These are phyloP conservation scores for Scomber japonicus DNA, from an alignment of 2,113 vertebrate genomes.

Conservation along the genomic window DNA sequence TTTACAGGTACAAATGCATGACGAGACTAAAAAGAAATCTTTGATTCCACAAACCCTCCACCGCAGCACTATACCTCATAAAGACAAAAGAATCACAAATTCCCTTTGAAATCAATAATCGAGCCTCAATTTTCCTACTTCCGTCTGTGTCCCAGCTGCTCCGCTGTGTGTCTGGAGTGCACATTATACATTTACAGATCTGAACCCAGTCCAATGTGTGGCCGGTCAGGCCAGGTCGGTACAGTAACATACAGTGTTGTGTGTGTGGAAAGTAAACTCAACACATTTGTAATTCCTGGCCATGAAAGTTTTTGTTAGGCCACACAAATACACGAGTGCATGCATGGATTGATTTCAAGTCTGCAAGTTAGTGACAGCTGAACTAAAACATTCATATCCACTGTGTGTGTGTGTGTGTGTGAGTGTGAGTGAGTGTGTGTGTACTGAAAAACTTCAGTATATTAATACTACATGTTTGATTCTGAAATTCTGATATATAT, in stretches of 20 bases:
- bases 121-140: not conserved
- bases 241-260: conserved; percentile 44
- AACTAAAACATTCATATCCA: conserved; percentile 62
- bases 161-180: not conserved
- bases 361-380: conserved; percentile 42
- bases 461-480: conserved; percentile 46
- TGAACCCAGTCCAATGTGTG: conserved; percentile 13
- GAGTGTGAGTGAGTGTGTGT: conserved; percentile 26
- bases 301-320: conserved; percentile 36
- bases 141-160: not conserved
- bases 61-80: not conserved
- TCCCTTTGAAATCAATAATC: not conserved
- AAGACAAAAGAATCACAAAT: conserved; percentile 4
- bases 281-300: conserved; percentile 10
- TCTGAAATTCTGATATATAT: conserved; percentile 47
- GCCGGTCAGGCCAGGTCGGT: not conserved
- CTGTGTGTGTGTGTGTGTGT: conserved; percentile 30
- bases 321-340: conserved; percentile 58
- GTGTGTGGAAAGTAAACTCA: conserved; percentile 55
- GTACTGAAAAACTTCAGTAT: conserved; percentile 64
- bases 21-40: conserved; percentile 15
- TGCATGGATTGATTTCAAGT: conserved; percentile 56
- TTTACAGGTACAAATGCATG: not conserved
- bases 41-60: conserved; percentile 28
- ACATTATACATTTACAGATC: conserved; percentile 20